Evolutionary conservation across 2,113 vertebrate species (phyloP).

Genomic region (Conger conger): DNA sequence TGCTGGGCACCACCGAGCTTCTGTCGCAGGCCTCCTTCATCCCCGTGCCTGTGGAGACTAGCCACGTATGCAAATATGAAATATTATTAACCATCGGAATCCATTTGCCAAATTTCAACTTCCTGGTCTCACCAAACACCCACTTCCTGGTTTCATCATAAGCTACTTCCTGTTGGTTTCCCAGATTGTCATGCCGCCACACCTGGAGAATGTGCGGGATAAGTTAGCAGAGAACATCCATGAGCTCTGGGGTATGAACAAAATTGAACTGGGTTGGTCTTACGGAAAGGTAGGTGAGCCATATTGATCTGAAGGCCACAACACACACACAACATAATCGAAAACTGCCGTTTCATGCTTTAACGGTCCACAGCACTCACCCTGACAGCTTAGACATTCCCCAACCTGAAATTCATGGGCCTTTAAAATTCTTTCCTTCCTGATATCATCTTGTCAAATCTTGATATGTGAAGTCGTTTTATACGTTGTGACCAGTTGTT

Average conservation of each 20-base stretch:
- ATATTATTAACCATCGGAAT: neutral
- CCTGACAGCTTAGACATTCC: too few relatives aligned
- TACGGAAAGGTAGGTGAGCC: conserved; percentile 84
- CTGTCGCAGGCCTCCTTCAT: conserved; percentile 94
- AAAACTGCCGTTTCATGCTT: too few relatives aligned
- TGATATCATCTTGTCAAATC: too few relatives aligned
- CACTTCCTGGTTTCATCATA: neutral
- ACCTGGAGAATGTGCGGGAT: conserved; percentile 92
- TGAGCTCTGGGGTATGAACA: conserved; percentile 98
- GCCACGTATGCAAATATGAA: conserved; percentile 70
- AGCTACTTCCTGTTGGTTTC: conserved; percentile 27
- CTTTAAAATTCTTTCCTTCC: too few relatives aligned
- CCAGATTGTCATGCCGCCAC: conserved; percentile 87
- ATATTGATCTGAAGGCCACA: too few relatives aligned
- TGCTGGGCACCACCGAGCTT: conserved; percentile 88
- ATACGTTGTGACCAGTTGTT: too few relatives aligned
- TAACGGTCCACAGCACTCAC: neutral
- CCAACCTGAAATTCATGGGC: too few relatives aligned
- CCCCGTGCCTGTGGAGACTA: conserved; percentile 90
- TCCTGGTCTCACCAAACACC: neutral
- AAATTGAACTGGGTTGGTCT: conserved; percentile 96
- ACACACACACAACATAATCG: neutral
- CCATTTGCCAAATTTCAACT: neutral
- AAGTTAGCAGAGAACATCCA: conserved; percentile 97
- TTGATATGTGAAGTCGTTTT: too few relatives aligned